A percentile compares a stretch with the other conserved stretches of the same genome.
Evolutionary conservation across 2,113 vertebrate species (phyloP).

Genomic region (Cariama cristata): DNA sequence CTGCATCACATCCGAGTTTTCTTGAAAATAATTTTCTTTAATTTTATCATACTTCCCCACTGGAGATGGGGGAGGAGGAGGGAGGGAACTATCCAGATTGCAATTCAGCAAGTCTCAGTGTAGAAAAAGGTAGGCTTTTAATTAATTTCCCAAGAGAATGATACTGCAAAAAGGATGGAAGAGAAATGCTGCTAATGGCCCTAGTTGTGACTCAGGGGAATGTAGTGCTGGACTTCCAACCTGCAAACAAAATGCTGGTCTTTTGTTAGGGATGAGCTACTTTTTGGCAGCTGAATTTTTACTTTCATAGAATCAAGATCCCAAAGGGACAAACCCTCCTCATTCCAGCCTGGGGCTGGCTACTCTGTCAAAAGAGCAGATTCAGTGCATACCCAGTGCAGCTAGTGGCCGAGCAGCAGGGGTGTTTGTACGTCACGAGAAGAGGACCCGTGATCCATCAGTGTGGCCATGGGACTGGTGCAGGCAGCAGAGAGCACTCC

Average conservation of each 20-base stretch:
- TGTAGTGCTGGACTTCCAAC: background rate
- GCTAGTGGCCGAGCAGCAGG: background rate
- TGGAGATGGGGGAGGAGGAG: background rate
- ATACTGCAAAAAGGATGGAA: background rate
- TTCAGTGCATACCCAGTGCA: background rate
- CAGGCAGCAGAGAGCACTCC: background rate
- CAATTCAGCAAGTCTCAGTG: background rate
- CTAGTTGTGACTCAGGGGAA: background rate
- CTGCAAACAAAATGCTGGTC: background rate
- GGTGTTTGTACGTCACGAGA: background rate
- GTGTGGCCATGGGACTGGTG: background rate
- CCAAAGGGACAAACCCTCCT: background rate
- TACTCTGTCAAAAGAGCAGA: background rate
- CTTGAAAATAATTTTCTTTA: background rate
- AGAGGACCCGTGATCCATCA: background rate
- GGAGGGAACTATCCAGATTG: background rate
- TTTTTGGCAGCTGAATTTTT: background rate
- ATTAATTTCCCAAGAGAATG: conserved; percentile 31
- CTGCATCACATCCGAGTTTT: background rate
- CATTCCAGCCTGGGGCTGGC: background rate
- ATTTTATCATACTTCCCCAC: background rate
- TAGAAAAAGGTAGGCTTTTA: background rate
- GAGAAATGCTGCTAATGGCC: background rate
- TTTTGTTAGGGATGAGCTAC: background rate
- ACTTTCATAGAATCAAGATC: background rate